Evolutionary conservation across 2,797 vertebrate species (phyloP).

Genomic region (Odontamblyopus lacepedii): DNA sequence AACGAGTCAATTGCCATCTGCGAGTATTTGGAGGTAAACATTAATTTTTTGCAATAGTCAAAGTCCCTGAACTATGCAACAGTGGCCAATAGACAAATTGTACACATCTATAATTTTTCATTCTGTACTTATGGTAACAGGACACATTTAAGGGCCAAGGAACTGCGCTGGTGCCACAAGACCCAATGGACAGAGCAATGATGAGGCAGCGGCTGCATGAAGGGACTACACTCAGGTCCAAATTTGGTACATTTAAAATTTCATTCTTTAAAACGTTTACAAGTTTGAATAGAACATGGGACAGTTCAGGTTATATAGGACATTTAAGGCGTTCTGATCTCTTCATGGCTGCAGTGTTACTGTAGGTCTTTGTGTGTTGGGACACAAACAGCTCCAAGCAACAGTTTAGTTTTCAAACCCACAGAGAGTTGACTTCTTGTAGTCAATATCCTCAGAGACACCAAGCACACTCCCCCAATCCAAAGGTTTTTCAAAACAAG

Average conservation of each 20-base stretch:
- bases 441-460: constrained; percentile 10
- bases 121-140: constrained; percentile 50
- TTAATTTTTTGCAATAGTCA: neutral
- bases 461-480: neutral
- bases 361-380: neutral
- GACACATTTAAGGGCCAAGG: constrained; percentile 72
- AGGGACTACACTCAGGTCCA: constrained; percentile 47
- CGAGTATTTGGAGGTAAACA: constrained; percentile 75
- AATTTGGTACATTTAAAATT: constrained; percentile 56
- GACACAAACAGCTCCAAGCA: constrained; percentile 29
- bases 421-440: constrained; percentile 16
- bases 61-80: neutral
- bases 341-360: neutral
- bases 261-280: neutral
- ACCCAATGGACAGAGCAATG: constrained; percentile 49
- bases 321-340: neutral
- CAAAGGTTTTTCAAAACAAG: constrained; percentile 26
- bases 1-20: constrained; percentile 77
- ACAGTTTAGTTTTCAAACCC: neutral
- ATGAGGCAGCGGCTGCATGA: constrained; percentile 78
- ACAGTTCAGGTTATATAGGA: neutral
- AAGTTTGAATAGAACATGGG: neutral
- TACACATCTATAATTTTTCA: constrained; percentile 7
- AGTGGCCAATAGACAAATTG: neutral
- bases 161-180: constrained; percentile 65